Conservation (phyloP, 2,113 vertebrate genomes). For the Pterocles orientalis region DNA sequence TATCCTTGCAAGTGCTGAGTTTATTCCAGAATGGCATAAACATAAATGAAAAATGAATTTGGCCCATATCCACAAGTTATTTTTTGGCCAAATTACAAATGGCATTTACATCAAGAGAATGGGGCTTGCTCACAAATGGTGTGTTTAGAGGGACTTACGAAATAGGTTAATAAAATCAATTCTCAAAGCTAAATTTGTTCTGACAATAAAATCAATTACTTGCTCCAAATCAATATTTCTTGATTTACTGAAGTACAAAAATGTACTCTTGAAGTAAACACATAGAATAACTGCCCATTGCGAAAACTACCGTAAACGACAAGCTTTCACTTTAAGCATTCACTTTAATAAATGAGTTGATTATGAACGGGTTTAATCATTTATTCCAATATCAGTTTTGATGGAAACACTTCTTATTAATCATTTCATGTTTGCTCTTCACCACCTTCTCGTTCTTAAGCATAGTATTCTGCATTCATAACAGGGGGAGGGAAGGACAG, state of each 20-base stretch:
- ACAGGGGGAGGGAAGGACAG: not conserved
- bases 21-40: slow-evolving; percentile 27
- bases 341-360: slow-evolving; percentile 58
- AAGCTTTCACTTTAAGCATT: slow-evolving; percentile 32
- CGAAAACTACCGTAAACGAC: slow-evolving; percentile 19
- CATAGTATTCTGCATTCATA: not conserved
- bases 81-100: slow-evolving; percentile 65
- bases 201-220: slow-evolving; percentile 70
- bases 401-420: slow-evolving; percentile 44
- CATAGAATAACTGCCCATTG: slow-evolving; percentile 30
- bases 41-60: slow-evolving; percentile 41
- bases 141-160: slow-evolving; percentile 58
- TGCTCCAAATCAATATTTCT: slow-evolving; percentile 70
- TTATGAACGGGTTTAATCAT: slow-evolving; percentile 43
- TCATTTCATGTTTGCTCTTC: slow-evolving; percentile 24
- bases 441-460: slow-evolving; percentile 23
- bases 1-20: slow-evolving; percentile 4
- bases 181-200: slow-evolving; percentile 71
- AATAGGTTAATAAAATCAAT: slow-evolving; percentile 71
- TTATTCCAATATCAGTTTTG: slow-evolving; percentile 45
- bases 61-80: slow-evolving; percentile 8
- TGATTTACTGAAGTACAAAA: slow-evolving; percentile 66
- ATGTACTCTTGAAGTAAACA: slow-evolving; percentile 43
- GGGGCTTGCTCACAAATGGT: slow-evolving; percentile 53
- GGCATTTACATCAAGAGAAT: slow-evolving; percentile 41